Evolutionary conservation across 2,888 invertebrate species (phyloP).

Genomic region (Agriopis marginaria): DNA sequence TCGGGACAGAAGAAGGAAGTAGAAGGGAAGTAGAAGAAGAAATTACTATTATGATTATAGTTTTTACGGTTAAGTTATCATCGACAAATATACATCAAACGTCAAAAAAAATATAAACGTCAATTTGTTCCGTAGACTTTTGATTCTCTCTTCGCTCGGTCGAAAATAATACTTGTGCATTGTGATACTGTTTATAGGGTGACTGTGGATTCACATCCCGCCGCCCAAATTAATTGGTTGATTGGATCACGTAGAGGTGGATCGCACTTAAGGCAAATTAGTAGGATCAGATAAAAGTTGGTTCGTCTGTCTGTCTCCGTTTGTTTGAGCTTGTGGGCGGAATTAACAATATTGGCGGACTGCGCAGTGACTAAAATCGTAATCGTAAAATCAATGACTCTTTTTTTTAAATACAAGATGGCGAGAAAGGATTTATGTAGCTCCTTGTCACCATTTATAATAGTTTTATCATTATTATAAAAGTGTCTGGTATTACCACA

Average conservation of each 20-base stretch:
- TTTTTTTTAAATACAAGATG: background rate
- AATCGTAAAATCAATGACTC: background rate
- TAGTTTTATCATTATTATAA: too few relatives aligned
- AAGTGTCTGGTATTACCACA: too few relatives aligned
- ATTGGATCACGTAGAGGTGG: slow-evolving; percentile 37
- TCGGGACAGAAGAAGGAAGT: too few relatives aligned
- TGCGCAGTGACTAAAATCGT: background rate
- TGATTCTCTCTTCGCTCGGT: background rate
- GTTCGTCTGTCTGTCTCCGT: slow-evolving; percentile 21
- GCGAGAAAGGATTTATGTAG: too few relatives aligned
- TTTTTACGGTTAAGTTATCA: too few relatives aligned
- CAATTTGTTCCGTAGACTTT: background rate
- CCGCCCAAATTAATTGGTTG: slow-evolving; percentile 37
- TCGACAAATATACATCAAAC: too few relatives aligned
- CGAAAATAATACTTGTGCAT: background rate
- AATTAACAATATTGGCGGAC: background rate
- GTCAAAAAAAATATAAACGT: too few relatives aligned
- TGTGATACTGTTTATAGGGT: slow-evolving; percentile 14
- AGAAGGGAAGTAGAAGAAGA: too few relatives aligned
- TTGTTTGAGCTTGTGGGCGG: slow-evolving; percentile 21
- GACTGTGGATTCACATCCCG: slow-evolving; percentile 7
- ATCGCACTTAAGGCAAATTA: slow-evolving; percentile 39
- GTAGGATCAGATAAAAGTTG: slow-evolving; percentile 37
- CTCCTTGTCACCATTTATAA: too few relatives aligned
- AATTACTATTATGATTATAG: too few relatives aligned